phyloP scores from a whole-genome alignment of 2,113 vertebrate genomes.

The Gnathonemus echidnorhynchus region DNA sequence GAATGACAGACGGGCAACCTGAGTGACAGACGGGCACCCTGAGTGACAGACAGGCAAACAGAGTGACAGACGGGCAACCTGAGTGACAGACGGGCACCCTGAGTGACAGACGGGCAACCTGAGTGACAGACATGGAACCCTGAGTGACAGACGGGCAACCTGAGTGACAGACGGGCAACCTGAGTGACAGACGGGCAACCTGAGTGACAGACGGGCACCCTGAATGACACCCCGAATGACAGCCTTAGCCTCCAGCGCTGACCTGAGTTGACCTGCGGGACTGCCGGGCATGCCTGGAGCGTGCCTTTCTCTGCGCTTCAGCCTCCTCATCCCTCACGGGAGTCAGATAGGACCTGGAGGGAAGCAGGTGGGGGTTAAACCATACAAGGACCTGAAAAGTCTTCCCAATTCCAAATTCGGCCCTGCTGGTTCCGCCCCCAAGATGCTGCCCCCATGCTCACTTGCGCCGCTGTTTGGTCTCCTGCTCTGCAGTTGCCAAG shows the following conservation, averaged over 20 bases:
- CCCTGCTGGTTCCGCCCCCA: background rate
- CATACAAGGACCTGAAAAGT: background rate
- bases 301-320: conserved; percentile 68
- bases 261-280: conserved; percentile 17
- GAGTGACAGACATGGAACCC: background rate
- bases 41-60: too few relatives aligned
- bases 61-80: too few relatives aligned
- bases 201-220: background rate
- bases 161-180: background rate
- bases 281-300: conserved; percentile 62
- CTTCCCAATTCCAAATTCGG: background rate
- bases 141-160: too few relatives aligned
- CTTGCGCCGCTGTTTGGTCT: conserved; percentile 68
- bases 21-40: background rate
- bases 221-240: background rate
- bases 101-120: background rate
- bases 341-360: conserved; percentile 64
- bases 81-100: background rate
- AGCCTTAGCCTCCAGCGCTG: background rate
- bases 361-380: background rate
- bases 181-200: background rate
- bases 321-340: conserved; percentile 70
- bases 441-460: conserved; percentile 36
- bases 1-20: background rate
- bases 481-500: conserved; percentile 44